Base-by-base conservation (phyloP, 2,888 invertebrate species). In the Cylloceria caligata region DNA sequence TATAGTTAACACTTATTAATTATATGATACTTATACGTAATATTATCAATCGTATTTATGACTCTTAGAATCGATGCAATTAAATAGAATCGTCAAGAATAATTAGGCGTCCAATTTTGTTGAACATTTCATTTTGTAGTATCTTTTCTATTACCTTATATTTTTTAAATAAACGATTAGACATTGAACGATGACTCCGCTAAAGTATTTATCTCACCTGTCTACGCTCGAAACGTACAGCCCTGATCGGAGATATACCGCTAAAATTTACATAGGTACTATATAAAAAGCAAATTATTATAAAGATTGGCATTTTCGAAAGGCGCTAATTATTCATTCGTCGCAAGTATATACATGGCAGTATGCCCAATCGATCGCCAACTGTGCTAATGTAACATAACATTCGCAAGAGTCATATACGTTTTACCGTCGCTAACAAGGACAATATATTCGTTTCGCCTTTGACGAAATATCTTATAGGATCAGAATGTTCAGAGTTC, bases 91-190 rank as follows among this genome's bases (percentile, higher is more conserved):
- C 30, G 57, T 34, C 36, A 42, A 24, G 49, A 79, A 71, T 67
- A n/a, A n/a, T 39, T 24, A 55, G 16, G 79, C 68, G 52, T 67
- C 57, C 69, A 49, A 64, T 74, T 64, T 78, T 9, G 60, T 75
- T 81, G 36, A 34, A 71, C 5, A 73, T 69, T 27, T 71, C 21
- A 71, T 82, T 81, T 82, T 79, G 75, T 82, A 76, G 68, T 68
- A 11, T 76, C 21, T 68, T 76, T 76, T 49, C 34, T 75, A 81
- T 81, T 78, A 45, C 78, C 60, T 82, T 79, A 76, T 79, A 79
- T 83, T 83, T 82, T 82, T 65, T 49, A 79, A 78, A 76, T 68
- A 82, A 71, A 69, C 55, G 64, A 49, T 67, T 77, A 83, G 75
- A 57, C 47, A 76, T 67, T 67, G 21, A 73, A 67, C n/a, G 47